Evolutionary conservation across 2,888 invertebrate genomes (phyloP).

Genomic region (Drosophila atripex): DNA sequence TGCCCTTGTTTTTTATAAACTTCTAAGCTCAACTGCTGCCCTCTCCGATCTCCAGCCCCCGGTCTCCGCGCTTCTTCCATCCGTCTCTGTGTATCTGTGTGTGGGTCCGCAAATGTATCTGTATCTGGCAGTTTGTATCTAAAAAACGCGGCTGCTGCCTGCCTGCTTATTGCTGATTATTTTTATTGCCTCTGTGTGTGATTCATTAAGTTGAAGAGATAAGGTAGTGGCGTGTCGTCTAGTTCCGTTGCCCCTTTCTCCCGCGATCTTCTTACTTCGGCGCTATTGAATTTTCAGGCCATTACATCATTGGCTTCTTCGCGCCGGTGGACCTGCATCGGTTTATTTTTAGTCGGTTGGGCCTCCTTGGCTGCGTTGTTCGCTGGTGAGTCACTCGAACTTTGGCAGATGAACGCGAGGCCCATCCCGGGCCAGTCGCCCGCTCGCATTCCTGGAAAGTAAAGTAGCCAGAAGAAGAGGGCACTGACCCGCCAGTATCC

Average conservation of each 20-base stretch:
- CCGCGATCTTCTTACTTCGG: slow-evolving; percentile 20
- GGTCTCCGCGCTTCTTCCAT: slow-evolving; percentile 13
- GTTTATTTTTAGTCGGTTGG: slow-evolving; percentile 40
- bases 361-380: slow-evolving; percentile 22
- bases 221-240: slow-evolving; percentile 44
- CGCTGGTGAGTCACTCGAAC: slow-evolving; percentile 44
- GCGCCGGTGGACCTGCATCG: slow-evolving; percentile 27
- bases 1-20: slow-evolving; percentile 44
- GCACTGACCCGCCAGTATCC: neutral
- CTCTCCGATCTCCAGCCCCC: slow-evolving; percentile 11
- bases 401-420: slow-evolving; percentile 19
- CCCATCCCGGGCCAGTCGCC: slow-evolving; percentile 25
- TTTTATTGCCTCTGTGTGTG: slow-evolving; percentile 66
- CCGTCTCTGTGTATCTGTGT: slow-evolving; percentile 36
- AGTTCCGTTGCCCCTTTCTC: slow-evolving; percentile 14
- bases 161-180: slow-evolving; percentile 71
- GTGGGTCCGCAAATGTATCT: slow-evolving; percentile 21
- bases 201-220: slow-evolving; percentile 67
- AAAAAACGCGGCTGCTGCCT: slow-evolving; percentile 60
- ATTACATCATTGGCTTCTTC: slow-evolving; percentile 48
- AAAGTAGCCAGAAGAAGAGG: neutral
- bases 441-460: slow-evolving; percentile 13
- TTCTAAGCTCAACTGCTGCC: slow-evolving; percentile 42
- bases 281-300: slow-evolving; percentile 51
- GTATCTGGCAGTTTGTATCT: slow-evolving; percentile 56